Conservation (phyloP, 1,140 invertebrate genomes). For the Nephotettix cincticeps region DNA sequence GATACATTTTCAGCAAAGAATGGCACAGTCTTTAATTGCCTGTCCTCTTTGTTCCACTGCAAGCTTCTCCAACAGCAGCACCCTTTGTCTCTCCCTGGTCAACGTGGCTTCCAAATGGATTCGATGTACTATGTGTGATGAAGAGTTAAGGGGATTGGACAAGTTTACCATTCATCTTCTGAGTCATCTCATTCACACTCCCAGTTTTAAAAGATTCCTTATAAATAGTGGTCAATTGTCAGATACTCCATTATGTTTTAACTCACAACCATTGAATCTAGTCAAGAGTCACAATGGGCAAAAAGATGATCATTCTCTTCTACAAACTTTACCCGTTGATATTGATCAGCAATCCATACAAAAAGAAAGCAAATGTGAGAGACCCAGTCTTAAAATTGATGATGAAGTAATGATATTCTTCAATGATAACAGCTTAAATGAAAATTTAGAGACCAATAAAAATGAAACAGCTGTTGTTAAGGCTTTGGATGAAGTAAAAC, state of each 20-base stretch:
- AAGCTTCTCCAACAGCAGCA: constrained; percentile 66
- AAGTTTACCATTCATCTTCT: constrained; percentile 85
- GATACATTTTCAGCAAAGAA: no score
- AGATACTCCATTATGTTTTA: background rate
- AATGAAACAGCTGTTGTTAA: background rate
- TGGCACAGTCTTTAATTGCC: constrained; percentile 30
- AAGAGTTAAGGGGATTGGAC: constrained; percentile 70
- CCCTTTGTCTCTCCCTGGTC: constrained; percentile 67
- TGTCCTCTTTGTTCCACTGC: constrained; percentile 74
- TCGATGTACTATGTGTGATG: constrained; percentile 72
- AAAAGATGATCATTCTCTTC: background rate
- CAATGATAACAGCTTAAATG: constrained; percentile 4
- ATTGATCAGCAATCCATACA: background rate
- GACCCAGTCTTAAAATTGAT: constrained; percentile 8
- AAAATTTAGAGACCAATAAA: constrained; percentile 2
- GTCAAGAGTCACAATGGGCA: background rate
- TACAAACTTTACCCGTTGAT: background rate
- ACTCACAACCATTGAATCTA: background rate
- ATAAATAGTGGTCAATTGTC: background rate
- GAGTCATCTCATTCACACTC: constrained; percentile 55
- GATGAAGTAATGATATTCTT: background rate
- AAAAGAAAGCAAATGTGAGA: background rate
- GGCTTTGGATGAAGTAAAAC: background rate
- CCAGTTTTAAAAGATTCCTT: background rate
- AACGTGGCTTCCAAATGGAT: constrained; percentile 71